Evolutionary conservation across 1,140 invertebrate genomes (phyloP), one percentile per base, ranked within the genome.

Genomic region (Drosophila leontia): DNA sequence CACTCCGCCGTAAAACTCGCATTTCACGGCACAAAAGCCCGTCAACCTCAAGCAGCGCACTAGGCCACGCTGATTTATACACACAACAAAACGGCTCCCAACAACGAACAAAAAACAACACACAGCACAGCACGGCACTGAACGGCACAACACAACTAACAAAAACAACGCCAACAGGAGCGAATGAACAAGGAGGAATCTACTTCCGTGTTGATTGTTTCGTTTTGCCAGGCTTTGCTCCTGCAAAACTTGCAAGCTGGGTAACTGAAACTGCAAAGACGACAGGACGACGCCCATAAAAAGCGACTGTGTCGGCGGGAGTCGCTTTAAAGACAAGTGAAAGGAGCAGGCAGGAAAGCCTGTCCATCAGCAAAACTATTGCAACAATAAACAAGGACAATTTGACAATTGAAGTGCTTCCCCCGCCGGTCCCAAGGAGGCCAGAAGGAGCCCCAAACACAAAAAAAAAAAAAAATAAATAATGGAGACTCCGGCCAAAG

Each of bases 361-460:
- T 87, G 84, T 84, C 84, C 85, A 90, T 90, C 81, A 88, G 71
- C 78, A 79, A 78, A 88, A 88, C 84, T 90, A 88, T 90, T 90
- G 85, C 84, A 90, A 90, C 85, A 88, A 88, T 90, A 90, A 84
- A 88, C 81, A 90, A 88, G 85, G 84, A 81, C 84, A 90, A 88
- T 88, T 88, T 88, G 84, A 88, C 84, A 88, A 88, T 88, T 88
- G 84, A 90, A 88, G 84, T 84, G 85, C 75, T 80, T 87, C 77
- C 76, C 62, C 70, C 29, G 15, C 26, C 26, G 15, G 48, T 26
- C 12, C 19, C 8, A 29, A 48, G 23, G 45, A 48, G 45, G 44
- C 60, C 34, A 64, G 26, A 48, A 32, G 34, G 32, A 75, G 12
- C 47, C 59, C 48, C 41, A 47, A 48, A 29, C 71, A 50, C 26